phyloP scores from a whole-genome alignment of 2,888 invertebrate genomes.

The Caenorhabditis zanzibari region DNA sequence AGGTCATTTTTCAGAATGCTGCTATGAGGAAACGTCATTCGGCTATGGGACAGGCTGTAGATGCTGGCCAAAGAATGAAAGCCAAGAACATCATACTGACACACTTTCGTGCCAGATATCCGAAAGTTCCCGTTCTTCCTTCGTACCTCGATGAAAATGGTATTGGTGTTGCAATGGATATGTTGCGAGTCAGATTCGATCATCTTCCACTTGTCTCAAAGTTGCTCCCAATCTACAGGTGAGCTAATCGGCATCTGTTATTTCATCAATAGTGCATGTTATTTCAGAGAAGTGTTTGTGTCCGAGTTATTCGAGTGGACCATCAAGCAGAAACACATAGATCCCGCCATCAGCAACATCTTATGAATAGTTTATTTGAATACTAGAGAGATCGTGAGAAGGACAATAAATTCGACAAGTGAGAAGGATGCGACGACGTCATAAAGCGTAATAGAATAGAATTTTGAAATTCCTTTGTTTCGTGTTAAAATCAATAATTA shows the following conservation, averaged over 20 bases:
- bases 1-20: slow-evolving; percentile 73
- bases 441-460: too few species aligned
- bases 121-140: slow-evolving; percentile 79
- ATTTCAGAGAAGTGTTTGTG: slow-evolving; percentile 73
- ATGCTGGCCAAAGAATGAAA: slow-evolving; percentile 87
- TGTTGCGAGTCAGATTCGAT: slow-evolving; percentile 87
- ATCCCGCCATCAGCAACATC: too few species aligned
- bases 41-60: slow-evolving; percentile 85
- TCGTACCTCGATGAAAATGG: slow-evolving; percentile 85
- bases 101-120: slow-evolving; percentile 92
- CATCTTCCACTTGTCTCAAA: slow-evolving; percentile 74
- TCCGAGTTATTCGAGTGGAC: slow-evolving; percentile 79
- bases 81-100: slow-evolving; percentile 93
- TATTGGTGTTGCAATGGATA: slow-evolving; percentile 94
- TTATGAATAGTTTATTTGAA: too few species aligned
- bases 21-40: slow-evolving; percentile 81
- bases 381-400: too few species aligned
- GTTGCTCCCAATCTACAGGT: slow-evolving; percentile 77
- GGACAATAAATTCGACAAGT: too few species aligned
- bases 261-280: neutral
- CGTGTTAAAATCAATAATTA: too few species aligned
- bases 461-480: too few species aligned
- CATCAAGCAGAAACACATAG: slow-evolving; percentile 73
- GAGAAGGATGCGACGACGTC: too few species aligned
- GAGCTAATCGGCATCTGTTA: neutral